A percentile compares a stretch with the other conserved stretches of the same genome.
phyloP scores from a whole-genome alignment of 2,888 invertebrate species.

The Dynastes maya region DNA sequence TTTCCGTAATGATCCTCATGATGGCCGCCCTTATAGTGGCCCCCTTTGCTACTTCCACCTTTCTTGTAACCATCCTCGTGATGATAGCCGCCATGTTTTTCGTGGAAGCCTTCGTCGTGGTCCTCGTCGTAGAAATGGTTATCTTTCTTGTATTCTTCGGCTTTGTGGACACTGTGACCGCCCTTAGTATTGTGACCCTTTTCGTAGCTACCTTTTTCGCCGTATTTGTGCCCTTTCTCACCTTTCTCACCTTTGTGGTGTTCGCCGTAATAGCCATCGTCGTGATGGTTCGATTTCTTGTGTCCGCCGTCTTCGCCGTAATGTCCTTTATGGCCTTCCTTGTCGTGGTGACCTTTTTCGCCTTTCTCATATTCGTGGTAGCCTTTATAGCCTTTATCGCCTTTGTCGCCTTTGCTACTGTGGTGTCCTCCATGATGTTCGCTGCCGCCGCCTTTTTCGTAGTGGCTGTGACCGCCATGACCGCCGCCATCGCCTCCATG shows the following conservation, averaged over 20 bases:
- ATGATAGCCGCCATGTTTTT: constrained; percentile 86
- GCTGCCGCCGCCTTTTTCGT: constrained; percentile 72
- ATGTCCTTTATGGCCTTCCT: constrained; percentile 77
- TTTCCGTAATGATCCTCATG: constrained; percentile 86
- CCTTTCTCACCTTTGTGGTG: constrained; percentile 80
- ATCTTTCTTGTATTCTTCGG: constrained; percentile 89
- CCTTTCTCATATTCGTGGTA: constrained; percentile 77
- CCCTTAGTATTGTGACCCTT: constrained; percentile 91
- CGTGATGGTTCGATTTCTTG: constrained; percentile 76
- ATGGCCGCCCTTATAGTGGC: constrained; percentile 84
- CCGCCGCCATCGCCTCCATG: constrained; percentile 69
- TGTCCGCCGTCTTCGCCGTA: constrained; percentile 78
- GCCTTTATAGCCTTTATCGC: constrained; percentile 80
- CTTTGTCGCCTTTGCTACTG: constrained; percentile 75
- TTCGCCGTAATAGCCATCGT: constrained; percentile 77
- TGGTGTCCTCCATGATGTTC: constrained; percentile 74
- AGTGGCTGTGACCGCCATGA: constrained; percentile 58
- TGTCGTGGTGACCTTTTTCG: constrained; percentile 80
- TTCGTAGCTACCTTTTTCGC: constrained; percentile 83
- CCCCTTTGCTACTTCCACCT: constrained; percentile 86
- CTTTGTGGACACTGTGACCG: constrained; percentile 87
- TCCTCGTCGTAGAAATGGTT: constrained; percentile 91
- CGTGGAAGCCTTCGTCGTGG: constrained; percentile 86
- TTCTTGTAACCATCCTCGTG: constrained; percentile 80
- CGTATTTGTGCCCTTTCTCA: constrained; percentile 77